Evolutionary conservation across 2,797 vertebrate genomes (phyloP).

Genomic region (Erethizon dorsatum): DNA sequence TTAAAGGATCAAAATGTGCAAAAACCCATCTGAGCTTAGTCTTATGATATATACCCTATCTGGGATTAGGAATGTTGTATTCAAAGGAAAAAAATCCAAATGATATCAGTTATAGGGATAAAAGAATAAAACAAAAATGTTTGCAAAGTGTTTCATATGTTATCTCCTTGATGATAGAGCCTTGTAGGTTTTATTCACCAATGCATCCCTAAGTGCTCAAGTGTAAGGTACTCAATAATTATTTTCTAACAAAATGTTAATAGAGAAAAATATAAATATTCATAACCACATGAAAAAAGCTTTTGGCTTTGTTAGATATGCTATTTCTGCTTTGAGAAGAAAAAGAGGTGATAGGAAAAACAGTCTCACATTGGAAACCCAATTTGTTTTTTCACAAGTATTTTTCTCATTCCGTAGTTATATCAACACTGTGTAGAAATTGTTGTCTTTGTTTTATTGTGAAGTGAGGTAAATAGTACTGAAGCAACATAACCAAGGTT

Average conservation of each 20-base stretch:
- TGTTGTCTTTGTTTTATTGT: background rate
- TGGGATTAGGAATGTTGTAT: conserved; percentile 27
- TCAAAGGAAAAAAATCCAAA: conserved; percentile 63
- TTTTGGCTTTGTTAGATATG: background rate
- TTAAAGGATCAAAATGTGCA: conserved; percentile 52
- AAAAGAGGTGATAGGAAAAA: background rate
- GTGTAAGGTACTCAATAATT: conserved; percentile 51
- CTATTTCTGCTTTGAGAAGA: conserved; percentile 22
- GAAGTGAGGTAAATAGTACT: background rate
- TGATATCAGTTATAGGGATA: conserved; percentile 67
- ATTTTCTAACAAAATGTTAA: conserved; percentile 73
- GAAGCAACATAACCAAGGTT: background rate
- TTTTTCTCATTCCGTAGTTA: background rate
- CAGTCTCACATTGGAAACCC: background rate
- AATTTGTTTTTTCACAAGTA: background rate
- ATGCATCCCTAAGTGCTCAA: background rate
- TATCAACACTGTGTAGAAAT: background rate
- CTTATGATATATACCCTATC: conserved; percentile 2
- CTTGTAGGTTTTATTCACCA: conserved; percentile 23
- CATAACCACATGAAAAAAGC: background rate
- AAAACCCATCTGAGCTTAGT: conserved; percentile 42
- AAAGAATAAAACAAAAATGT: conserved; percentile 63
- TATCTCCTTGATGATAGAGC: conserved; percentile 2
- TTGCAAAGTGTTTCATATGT: background rate
- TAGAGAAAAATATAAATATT: conserved; percentile 70